Evolutionary conservation across 2,113 vertebrate genomes (phyloP), one percentile per base, ranked within the genome.

Genomic region (Hippocampus comes): DNA sequence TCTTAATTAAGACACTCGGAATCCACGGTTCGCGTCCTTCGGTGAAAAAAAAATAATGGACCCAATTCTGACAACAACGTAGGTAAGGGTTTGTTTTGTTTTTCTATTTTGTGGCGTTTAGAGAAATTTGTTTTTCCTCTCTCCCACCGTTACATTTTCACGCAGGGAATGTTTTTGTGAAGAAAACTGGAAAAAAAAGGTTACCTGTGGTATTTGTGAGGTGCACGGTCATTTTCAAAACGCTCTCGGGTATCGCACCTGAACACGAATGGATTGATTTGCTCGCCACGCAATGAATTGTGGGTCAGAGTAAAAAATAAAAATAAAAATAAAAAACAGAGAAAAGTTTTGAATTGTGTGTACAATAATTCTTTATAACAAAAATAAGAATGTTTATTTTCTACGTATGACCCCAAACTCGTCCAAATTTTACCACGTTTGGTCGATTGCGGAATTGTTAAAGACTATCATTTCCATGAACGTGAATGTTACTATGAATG

Each of bases 1-100:
- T 70, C 72, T 67, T 70, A 71, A 70, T 14, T 23, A 73, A 57
- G 8, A 68, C 59, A 23, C 46, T 38, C 67, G 70, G 66, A 60
- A 21, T 71, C 41, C 25, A 42, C 46, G 25, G 51, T 41, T 61
- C 63, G 64, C 57, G 53, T 70, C 78, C 70, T 81, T 49, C 48
- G 61, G 20, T 0, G 34, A 38, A 38, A n/a, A 21, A 67, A 5
- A 70, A 57, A n/a, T 1, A 66, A 14, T 43, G 9, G 27, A 66
- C 14, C 3, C 43, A 49, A 27, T n/a, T 43, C 6, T 66, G 42
- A 48, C 59, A 61, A 18, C 59, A 34, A 18, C 15, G 7, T 20
- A 66, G 64, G 63, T 65, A 65, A 9, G 27, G 5, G 56, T 57
- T 9, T 9, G 53, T 57, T n/a, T 25, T 25, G n/a, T 56, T 59